Conservation (phyloP, 2,888 invertebrate species). For the Cyrtodaria siliqua region DNA sequence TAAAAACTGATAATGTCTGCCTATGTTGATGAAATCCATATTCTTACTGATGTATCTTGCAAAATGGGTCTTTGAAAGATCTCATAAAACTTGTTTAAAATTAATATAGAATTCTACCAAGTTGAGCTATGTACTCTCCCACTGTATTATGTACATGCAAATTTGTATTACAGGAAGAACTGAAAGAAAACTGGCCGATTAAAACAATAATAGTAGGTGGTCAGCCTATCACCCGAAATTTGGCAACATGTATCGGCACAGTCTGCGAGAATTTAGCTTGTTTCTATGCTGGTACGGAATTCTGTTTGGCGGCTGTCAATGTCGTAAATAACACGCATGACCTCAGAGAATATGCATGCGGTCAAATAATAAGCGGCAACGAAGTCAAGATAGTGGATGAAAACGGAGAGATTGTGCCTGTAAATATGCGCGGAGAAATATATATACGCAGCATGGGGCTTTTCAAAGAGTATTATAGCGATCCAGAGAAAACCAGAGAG, state of each 20-base stretch:
- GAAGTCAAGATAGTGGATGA: not conserved
- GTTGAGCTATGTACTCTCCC: no score
- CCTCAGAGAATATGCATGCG: not conserved
- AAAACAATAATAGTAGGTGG: slow-evolving; percentile 9
- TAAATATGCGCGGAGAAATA: slow-evolving; percentile 11
- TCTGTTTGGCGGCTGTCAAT: not conserved
- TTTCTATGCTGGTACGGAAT: slow-evolving; percentile 20
- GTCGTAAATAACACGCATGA: not conserved
- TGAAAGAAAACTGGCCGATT: no score
- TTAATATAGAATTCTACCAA: no score
- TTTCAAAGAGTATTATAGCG: slow-evolving; percentile 16
- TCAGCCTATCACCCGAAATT: slow-evolving; percentile 4
- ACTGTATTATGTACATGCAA: no score
- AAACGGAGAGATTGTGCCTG: slow-evolving; percentile 1
- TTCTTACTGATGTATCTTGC: no score
- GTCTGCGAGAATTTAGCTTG: slow-evolving; percentile 2
- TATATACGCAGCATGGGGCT: not conserved
- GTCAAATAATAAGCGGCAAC: not conserved
- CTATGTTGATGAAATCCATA: no score
- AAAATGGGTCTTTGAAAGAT: no score
- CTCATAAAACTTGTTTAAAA: no score
- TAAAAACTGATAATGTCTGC: no score
- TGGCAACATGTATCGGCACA: slow-evolving; percentile 2
- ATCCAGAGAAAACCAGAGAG: slow-evolving; percentile 11
- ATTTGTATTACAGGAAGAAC: no score